Conservation (phyloP, 1,140 invertebrate species). For the Odontomachus brunneus region DNA sequence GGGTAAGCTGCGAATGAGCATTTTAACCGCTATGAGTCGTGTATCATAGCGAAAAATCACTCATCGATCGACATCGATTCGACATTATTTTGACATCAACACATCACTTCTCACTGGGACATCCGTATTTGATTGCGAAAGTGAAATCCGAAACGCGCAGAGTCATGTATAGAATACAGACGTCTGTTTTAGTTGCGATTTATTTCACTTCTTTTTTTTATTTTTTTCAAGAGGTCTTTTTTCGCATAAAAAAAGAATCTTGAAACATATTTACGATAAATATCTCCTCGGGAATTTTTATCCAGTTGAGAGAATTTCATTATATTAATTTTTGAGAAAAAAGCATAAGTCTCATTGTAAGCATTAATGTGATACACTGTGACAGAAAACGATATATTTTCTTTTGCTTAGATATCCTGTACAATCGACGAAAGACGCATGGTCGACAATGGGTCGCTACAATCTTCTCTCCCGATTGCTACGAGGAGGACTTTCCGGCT, state of each 20-base stretch:
- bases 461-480: slow-evolving; percentile 77
- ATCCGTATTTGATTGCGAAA: slow-evolving; percentile 42
- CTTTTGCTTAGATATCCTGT: slow-evolving; percentile 35
- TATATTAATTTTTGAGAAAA: no score
- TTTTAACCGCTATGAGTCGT: background rate
- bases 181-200: background rate
- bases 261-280: no score
- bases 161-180: slow-evolving; percentile 2
- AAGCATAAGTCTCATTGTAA: no score
- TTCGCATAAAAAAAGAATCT: no score
- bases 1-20: slow-evolving; percentile 73
- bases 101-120: no score
- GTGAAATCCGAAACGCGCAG: slow-evolving; percentile 66
- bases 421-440: slow-evolving; percentile 67
- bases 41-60: no score
- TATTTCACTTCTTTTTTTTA: background rate
- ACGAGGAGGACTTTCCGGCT: slow-evolving; percentile 78
- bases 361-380: no score
- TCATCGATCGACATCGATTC: no score
- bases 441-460: slow-evolving; percentile 76
- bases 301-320: no score
- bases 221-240: background rate
- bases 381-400: background rate
- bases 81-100: no score
- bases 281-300: no score